phyloP scores from a whole-genome alignment of 2,797 vertebrate genomes.

The Chloroceryle inda region DNA sequence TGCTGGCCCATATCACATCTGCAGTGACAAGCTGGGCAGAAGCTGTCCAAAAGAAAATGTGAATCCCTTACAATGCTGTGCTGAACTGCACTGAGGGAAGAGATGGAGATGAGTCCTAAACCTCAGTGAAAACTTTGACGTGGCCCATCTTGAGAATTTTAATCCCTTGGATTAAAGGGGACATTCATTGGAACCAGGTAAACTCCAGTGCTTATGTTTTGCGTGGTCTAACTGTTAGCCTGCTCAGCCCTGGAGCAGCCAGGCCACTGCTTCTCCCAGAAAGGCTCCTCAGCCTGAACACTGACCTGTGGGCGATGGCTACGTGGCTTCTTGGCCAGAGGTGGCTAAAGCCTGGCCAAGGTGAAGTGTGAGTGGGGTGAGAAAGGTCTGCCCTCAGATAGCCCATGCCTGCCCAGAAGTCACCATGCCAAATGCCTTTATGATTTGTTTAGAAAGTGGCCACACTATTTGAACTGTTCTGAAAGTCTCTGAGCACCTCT shows the following conservation, averaged over 20 bases:
- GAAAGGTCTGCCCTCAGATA: not conserved
- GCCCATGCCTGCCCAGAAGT: not conserved
- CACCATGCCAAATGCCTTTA: not conserved
- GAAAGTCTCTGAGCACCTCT: not conserved
- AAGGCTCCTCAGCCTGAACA: not conserved
- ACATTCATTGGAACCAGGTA: not conserved
- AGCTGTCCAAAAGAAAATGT: not conserved
- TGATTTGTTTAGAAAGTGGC: not conserved
- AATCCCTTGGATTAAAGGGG: not conserved
- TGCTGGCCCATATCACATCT: not conserved
- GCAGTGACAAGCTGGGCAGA: not conserved
- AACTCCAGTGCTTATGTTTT: not conserved
- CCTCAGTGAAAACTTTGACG: not conserved
- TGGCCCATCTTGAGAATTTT: not conserved
- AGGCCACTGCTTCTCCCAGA: not conserved
- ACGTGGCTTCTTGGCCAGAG: not conserved
- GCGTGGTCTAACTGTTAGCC: not conserved
- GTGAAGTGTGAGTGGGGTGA: not conserved
- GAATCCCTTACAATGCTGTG: not conserved
- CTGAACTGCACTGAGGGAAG: not conserved
- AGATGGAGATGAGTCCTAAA: not conserved
- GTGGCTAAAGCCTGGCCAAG: not conserved
- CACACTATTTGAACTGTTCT: not conserved
- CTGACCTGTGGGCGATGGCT: not conserved
- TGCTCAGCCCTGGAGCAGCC: not conserved